Percentiles rank a stretch among this genome's conserved stretches.
These are phyloP conservation scores for Allophyes oxyacanthae DNA, from an alignment of 2,888 invertebrate species.

Conservation along the genomic window DNA sequence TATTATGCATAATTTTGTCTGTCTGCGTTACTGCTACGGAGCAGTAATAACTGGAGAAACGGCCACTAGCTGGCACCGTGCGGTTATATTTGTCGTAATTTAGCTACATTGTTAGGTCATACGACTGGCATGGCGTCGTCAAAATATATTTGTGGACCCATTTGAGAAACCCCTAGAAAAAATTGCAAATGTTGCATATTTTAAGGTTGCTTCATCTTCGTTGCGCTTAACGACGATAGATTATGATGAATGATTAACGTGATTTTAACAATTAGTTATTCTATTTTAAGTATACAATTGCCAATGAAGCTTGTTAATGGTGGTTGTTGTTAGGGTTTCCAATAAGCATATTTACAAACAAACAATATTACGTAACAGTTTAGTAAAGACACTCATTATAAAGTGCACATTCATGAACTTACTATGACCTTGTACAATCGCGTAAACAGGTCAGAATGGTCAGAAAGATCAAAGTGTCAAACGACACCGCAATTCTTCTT, in stretches of 20 bases:
- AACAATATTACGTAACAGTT: conserved; percentile 15
- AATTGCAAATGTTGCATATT: no score
- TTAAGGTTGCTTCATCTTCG: no score
- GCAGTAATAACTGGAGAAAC: conserved; percentile 22
- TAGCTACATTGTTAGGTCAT: conserved; percentile 16
- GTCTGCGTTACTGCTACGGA: conserved; percentile 16
- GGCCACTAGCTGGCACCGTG: conserved; percentile 6
- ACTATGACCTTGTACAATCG: conserved; percentile 38
- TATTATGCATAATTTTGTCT: conserved; percentile 18
- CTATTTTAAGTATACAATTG: no score
- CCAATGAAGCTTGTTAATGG: no score
- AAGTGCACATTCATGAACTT: conserved; percentile 33
- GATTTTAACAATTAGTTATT: no score
- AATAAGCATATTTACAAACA: no score
- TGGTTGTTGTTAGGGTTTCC: no score
- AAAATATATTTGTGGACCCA: no score
- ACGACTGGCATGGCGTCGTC: background rate
- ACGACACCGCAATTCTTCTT: conserved; percentile 10
- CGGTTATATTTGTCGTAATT: conserved; percentile 21
- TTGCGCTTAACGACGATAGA: no score
- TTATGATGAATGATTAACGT: no score
- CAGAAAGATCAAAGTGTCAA: conserved; percentile 14
- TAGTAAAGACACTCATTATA: conserved; percentile 30
- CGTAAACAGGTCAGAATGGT: conserved; percentile 14
- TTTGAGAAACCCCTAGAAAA: no score